phyloP scores from a whole-genome alignment of 2,797 vertebrate genomes.

The Nyctibius grandis region DNA sequence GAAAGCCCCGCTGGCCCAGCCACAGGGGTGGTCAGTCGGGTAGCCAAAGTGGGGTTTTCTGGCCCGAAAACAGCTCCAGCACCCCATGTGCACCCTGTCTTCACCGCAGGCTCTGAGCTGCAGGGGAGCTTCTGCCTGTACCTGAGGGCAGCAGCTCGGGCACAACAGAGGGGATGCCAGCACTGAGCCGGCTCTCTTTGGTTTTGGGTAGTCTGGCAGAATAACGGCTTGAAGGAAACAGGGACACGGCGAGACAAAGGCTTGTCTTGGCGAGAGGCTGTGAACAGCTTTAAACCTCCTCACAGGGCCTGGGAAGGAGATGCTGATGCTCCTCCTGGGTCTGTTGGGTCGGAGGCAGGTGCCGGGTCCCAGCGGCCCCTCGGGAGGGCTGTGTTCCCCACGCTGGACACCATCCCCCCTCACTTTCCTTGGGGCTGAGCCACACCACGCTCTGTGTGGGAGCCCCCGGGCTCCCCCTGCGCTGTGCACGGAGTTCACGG shows the following conservation, averaged over 20 bases:
- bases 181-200: not conserved
- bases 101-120: not conserved
- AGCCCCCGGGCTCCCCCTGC: not conserved
- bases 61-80: not conserved
- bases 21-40: fast-evolving
- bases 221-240: fast-evolving
- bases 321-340: not conserved
- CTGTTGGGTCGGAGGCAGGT: not conserved
- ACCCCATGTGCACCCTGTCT: not conserved
- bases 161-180: not conserved
- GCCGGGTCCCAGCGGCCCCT: not conserved
- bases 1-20: fast-evolving
- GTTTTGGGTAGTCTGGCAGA: not conserved
- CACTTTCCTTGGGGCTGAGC: not conserved
- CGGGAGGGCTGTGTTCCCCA: not conserved
- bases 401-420: no score
- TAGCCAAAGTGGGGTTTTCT: not conserved
- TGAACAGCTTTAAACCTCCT: not conserved
- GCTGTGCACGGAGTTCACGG: not conserved
- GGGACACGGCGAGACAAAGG: not conserved
- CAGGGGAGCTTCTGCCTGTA: not conserved
- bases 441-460: fast-evolving
- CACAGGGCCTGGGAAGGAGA: not conserved
- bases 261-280: not conserved
- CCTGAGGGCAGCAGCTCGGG: not conserved